Evolutionary conservation across 2,888 invertebrate genomes (phyloP).

Genomic region (Cheilosia soror): DNA sequence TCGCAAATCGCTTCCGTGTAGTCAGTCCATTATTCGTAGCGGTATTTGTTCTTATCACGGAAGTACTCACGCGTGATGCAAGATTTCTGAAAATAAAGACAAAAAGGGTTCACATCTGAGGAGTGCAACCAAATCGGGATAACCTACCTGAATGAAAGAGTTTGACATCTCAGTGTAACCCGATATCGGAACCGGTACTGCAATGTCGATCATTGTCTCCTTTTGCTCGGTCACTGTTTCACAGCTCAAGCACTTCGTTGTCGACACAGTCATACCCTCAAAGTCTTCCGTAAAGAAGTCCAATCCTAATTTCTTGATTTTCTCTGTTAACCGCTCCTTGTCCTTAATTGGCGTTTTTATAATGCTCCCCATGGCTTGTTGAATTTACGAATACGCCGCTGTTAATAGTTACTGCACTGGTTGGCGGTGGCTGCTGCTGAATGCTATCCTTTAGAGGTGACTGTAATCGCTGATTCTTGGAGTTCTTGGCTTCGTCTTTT

Average conservation of each 20-base stretch:
- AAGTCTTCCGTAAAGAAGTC: conserved; percentile 93
- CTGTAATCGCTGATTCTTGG: conserved; percentile 81
- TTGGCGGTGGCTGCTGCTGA: conserved; percentile 59
- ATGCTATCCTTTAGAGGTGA: conserved; percentile 81
- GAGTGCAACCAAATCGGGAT: no score
- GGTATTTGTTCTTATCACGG: conserved; percentile 95
- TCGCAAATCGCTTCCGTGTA: conserved; percentile 92
- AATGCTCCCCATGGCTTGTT: conserved; percentile 49
- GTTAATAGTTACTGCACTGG: conserved; percentile 38
- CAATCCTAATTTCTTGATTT: conserved; percentile 85
- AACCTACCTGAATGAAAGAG: conserved; percentile 82
- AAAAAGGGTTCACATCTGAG: background rate
- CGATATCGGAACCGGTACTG: conserved; percentile 90
- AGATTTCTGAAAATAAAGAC: conserved; percentile 85
- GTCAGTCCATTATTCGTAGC: conserved; percentile 93
- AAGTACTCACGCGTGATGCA: conserved; percentile 94
- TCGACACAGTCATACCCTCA: conserved; percentile 92
- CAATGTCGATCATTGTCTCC: conserved; percentile 95
- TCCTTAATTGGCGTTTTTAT: conserved; percentile 81
- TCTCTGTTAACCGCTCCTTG: conserved; percentile 83
- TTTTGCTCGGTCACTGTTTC: conserved; percentile 94
- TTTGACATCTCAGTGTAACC: conserved; percentile 84
- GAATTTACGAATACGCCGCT: conserved; percentile 59
- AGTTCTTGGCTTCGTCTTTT: conserved; percentile 83
- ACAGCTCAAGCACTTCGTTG: conserved; percentile 95